Base-by-base conservation (phyloP, 2,888 invertebrate genomes). In the Stenolophus ochropezus region DNA sequence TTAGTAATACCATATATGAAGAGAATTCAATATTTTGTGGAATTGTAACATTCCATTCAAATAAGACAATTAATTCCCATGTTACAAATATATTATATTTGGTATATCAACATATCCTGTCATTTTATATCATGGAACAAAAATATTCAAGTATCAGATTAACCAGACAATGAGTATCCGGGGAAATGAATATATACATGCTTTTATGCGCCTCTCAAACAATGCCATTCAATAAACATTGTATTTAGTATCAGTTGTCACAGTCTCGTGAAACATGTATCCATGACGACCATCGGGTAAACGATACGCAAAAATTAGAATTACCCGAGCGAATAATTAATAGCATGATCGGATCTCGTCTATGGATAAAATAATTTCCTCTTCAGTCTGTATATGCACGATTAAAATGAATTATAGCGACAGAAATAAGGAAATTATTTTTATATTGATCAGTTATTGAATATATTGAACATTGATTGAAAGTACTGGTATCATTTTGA, bases 361-460 rank as follows among this genome's bases (percentile, higher is more conserved):
- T 49, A 49, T 49, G n/a, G 2, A 49, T 14, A 53, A 18, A 53
- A 53, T 1, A 4, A 53, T 53, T 53, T 53, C 20, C 53, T 53
- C 53, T 4, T 42, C n/a, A 42, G 8, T 53, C 3, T 18, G 20
- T 53, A 6, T 18, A 53, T 18, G 20, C 53, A 53, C 16, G n/a
- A n/a, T 8, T 51, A 1, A 14, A 5, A 14, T 53, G 20, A 4
- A 53, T 0, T 18, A 0, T 14, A 53, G 14, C 49, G 6, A 18
- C 4, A 18, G 18, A 49, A 4, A 49, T 4, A 49, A n/a, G 49
- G 16, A 11, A 49, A 49, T 49, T 11, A 49, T 49, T 49, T 49
- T n/a, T 49, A 20, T 18, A 53, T 53, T 53, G n/a, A n/a, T n/a
- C n/a, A n/a, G n/a, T n/a, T n/a, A 53, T 53, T 53, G 53, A n/a